Percentiles rank a stretch among this genome's conserved stretches.
Conservation (phyloP, 2,113 vertebrate species). For the Onychostoma macrolepis region DNA sequence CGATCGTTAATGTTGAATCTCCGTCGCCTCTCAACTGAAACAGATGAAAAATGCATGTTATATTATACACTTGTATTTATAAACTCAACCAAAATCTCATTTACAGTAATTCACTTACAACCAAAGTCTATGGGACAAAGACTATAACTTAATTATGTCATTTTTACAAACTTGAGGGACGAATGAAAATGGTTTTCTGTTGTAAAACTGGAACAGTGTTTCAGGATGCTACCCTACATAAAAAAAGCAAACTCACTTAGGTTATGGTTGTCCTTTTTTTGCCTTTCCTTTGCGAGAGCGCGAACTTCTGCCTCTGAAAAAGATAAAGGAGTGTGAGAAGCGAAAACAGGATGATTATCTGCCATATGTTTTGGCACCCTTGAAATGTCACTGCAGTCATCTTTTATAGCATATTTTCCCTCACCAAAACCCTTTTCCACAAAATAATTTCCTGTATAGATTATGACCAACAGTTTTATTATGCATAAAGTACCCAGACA, state of each 20-base stretch:
- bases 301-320: conserved; percentile 87
- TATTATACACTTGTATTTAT: background rate
- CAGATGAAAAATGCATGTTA: background rate
- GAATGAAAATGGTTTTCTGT: background rate
- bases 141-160: background rate
- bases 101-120: too few relatives aligned
- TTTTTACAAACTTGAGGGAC: background rate
- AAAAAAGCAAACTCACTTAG: conserved; percentile 84
- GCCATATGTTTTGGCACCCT: background rate
- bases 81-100: background rate
- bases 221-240: background rate
- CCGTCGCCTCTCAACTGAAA: conserved; percentile 78
- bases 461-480: background rate
- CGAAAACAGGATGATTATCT: background rate
- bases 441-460: background rate
- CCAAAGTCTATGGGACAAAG: background rate
- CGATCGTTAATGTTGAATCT: conserved; percentile 83
- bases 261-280: conserved; percentile 99
- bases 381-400: background rate
- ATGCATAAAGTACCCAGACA: background rate
- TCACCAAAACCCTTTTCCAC: background rate
- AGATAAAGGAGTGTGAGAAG: conserved; percentile 54
- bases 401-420: background rate
- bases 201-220: background rate
- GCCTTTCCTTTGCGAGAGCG: conserved; percentile 92